Evolutionary conservation across 2,888 invertebrate genomes (phyloP), one percentile per base, ranked within the genome.

Genomic region (Mellilla xanthometata): DNA sequence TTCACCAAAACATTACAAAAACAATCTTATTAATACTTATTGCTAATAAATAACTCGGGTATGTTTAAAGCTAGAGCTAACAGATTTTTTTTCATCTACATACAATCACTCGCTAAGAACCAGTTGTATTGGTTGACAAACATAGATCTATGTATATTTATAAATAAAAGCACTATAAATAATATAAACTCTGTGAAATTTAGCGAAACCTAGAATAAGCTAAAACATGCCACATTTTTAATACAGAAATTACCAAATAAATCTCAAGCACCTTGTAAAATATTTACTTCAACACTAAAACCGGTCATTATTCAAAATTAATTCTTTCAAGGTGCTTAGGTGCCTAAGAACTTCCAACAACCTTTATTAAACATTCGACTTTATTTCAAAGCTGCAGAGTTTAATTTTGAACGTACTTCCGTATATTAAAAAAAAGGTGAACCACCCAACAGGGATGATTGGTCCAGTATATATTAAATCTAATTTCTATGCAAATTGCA

Each of bases 401-500:
- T 3, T 2, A 32, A 2, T 27, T 46, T 39, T 10, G 13, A 8
- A 7, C 8, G 5, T 10, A 2, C 22, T n/a, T 28, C 2, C 7
- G 23, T 24, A 8, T 4, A 10, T 13, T 39, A 30, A 28, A 47
- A 33, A 42, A 29, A n/a, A n/a, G n/a, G n/a, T 9, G 3, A 9
- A 10, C 47, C 33, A n/a, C 12, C 52, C 50, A 53, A 62, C 63
- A 59, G 50, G 24, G 42, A 30, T 58, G 54, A 68, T 66, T 56
- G 54, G 57, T 47, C 35, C 50, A 39, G 23, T 48, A 33, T 29
- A 43, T 49, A 51, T 55, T 24, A 56, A 60, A 62, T 65, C 58
- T 66, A 65, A 74, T 74, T 68, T 67, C 55, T 60, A 71, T 73
- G 70, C 55, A 64, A 71, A 74, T 71, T 39, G 10, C 24, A 7